phyloP scores from a whole-genome alignment of 30 jellyfish, hydroid and myxozoan genomes.

The Aurelia sp. region DNA sequence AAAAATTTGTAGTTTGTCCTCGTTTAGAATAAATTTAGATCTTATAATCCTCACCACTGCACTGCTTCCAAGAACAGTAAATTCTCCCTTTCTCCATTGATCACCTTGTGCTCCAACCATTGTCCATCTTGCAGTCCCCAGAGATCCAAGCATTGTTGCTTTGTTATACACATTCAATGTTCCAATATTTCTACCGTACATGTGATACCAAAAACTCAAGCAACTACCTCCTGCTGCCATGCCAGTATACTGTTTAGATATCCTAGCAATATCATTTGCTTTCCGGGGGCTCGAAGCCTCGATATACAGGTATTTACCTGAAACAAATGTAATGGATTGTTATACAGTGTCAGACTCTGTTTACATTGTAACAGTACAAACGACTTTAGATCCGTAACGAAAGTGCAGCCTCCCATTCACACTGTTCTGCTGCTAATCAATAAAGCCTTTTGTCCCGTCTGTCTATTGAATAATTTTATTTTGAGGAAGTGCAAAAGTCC shows the following conservation, averaged over 20 bases:
- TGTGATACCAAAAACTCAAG: constrained; percentile 82
- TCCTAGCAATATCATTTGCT: constrained; percentile 32
- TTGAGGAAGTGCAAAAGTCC: too few relatives aligned
- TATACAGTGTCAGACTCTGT: too few relatives aligned
- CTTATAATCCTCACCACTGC: constrained; percentile 8
- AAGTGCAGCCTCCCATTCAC: too few relatives aligned
- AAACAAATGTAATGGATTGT: neutral
- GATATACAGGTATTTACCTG: constrained; percentile 72
- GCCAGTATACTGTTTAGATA: constrained; percentile 47
- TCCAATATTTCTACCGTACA: constrained; percentile 69
- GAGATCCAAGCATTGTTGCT: neutral
- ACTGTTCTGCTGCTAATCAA: too few relatives aligned
- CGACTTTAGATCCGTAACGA: too few relatives aligned
- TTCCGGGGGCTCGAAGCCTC: constrained; percentile 70
- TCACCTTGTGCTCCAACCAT: constrained; percentile 80
- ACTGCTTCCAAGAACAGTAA: neutral
- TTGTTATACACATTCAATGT: constrained; percentile 49
- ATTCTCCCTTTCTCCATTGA: constrained; percentile 72
- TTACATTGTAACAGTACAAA: too few relatives aligned
- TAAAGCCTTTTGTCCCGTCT: too few relatives aligned
- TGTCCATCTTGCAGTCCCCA: constrained; percentile 50
- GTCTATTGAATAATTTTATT: too few relatives aligned
- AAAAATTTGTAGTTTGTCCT: too few relatives aligned
- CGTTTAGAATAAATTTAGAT: too few relatives aligned
- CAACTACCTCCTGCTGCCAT: constrained; percentile 78